phyloP scores from a whole-genome alignment of 23 tunicate species.

The Aplidium turbinatum region DNA sequence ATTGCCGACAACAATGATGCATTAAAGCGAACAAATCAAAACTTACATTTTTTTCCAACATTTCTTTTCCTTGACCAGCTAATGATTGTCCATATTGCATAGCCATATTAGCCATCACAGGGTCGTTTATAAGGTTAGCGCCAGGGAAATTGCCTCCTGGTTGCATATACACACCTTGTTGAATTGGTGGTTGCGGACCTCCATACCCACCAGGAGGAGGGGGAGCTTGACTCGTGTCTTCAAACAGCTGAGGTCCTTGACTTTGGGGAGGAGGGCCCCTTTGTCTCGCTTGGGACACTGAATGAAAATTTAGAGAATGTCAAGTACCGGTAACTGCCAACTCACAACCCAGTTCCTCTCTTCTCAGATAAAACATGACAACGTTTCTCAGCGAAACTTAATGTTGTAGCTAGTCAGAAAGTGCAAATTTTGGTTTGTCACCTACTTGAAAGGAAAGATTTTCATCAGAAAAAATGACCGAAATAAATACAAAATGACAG shows the following conservation, averaged over 20 bases:
- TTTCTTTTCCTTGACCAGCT: conserved; percentile 95
- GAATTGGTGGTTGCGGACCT: background rate
- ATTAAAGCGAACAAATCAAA: background rate
- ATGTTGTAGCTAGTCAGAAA: too few species aligned
- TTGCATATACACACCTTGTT: conserved; percentile 29
- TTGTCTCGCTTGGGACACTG: conserved; percentile 45
- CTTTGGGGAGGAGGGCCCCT: conserved; percentile 51
- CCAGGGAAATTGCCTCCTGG: conserved; percentile 54
- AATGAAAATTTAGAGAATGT: too few species aligned
- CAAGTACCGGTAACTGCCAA: too few species aligned
- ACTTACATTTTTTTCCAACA: conserved; percentile 90
- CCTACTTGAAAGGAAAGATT: too few species aligned
- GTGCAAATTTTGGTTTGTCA: too few species aligned
- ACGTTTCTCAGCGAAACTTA: too few species aligned
- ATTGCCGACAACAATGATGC: too few species aligned
- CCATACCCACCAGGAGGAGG: conserved; percentile 35
- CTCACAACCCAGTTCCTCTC: too few species aligned
- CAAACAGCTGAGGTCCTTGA: conserved; percentile 71
- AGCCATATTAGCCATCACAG: conserved; percentile 91
- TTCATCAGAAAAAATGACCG: too few species aligned
- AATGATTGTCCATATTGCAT: conserved; percentile 92
- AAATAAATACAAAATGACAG: too few species aligned
- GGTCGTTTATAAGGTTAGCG: conserved; percentile 47
- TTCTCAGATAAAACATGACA: too few species aligned
- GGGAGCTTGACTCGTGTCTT: conserved; percentile 83